These are phyloP conservation scores for Bothrops jararaca DNA, from an alignment of 2,113 vertebrate genomes.

Conservation along the genomic window DNA sequence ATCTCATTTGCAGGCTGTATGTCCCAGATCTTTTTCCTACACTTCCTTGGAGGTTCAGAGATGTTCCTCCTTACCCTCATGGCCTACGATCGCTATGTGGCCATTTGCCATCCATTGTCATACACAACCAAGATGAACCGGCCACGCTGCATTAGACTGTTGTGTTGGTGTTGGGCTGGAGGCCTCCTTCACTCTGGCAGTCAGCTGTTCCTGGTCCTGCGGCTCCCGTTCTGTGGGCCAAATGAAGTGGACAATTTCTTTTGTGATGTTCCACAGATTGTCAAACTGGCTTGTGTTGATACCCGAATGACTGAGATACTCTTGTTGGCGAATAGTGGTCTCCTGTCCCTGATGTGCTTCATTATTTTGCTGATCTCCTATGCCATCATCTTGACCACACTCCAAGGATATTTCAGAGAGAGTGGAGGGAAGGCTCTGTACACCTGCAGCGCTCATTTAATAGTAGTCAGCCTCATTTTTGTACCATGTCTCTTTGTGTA, in stretches of 20 bases:
- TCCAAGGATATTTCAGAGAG: conserved; percentile 12
- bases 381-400: conserved; percentile 20
- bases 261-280: conserved; percentile 1
- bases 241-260: background rate
- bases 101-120: background rate
- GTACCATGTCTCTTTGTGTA: conserved; percentile 57
- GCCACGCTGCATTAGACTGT: conserved; percentile 20
- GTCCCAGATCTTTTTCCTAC: conserved; percentile 13
- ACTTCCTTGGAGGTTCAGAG: conserved; percentile 9
- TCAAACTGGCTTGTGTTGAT: conserved; percentile 49
- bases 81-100: conserved; percentile 45
- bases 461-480: conserved; percentile 52
- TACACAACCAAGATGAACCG: conserved; percentile 53
- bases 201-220: conserved; percentile 25
- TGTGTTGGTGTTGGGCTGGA: conserved; percentile 44
- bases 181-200: conserved; percentile 49
- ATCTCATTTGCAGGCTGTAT: conserved; percentile 1
- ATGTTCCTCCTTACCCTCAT: conserved; percentile 34
- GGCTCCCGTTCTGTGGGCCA: conserved; percentile 46
- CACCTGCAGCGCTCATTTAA: conserved; percentile 51
- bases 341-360: conserved; percentile 58
- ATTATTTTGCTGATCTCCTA: conserved; percentile 60
- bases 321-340: conserved; percentile 54
- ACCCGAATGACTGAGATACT: conserved; percentile 45
- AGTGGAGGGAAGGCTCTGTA: conserved; percentile 43